A percentile compares a stretch with the other conserved stretches of the same genome.
These are phyloP conservation scores for Drosophila dives DNA, from an alignment of 2,888 invertebrate genomes.

Conservation along the genomic window DNA sequence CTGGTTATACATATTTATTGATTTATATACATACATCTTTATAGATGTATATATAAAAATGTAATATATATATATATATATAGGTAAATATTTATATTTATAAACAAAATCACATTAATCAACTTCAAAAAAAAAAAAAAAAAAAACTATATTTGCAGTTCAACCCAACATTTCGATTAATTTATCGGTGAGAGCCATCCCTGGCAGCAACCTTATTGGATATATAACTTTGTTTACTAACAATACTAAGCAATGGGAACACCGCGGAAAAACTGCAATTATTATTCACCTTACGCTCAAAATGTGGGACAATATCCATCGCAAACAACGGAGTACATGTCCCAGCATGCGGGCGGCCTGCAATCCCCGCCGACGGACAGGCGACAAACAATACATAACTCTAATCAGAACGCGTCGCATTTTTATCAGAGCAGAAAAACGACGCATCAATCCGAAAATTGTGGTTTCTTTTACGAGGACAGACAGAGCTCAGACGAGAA, in stretches of 20 bases:
- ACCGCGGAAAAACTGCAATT: constrained; percentile 64
- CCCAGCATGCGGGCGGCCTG: constrained; percentile 73
- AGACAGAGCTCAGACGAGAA: constrained; percentile 23
- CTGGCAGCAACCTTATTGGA: constrained; percentile 5
- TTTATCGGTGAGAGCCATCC: constrained; percentile 18
- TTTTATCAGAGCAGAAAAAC: constrained; percentile 52
- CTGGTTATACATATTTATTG: not conserved
- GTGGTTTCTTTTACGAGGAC: constrained; percentile 46
- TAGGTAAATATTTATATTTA: no score
- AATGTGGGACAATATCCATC: constrained; percentile 77
- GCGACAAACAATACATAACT: not conserved
- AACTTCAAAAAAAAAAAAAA: no score
- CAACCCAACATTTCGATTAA: constrained; percentile 11
- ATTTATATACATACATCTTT: not conserved
- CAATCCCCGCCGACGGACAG: constrained; percentile 25
- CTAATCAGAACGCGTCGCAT: constrained; percentile 46
- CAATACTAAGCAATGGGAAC: constrained; percentile 64
- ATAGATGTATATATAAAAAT: no score
- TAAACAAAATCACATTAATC: no score
- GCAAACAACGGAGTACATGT: constrained; percentile 78
- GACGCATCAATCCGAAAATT: constrained; percentile 34
- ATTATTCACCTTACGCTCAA: constrained; percentile 73
- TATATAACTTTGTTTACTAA: constrained; percentile 43
- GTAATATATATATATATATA: no score
- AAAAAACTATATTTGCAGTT: no score